Percentiles rank a stretch among this genome's conserved stretches.
Evolutionary conservation across 2,113 vertebrate species (phyloP).

Genomic region (Glareola pratincola): DNA sequence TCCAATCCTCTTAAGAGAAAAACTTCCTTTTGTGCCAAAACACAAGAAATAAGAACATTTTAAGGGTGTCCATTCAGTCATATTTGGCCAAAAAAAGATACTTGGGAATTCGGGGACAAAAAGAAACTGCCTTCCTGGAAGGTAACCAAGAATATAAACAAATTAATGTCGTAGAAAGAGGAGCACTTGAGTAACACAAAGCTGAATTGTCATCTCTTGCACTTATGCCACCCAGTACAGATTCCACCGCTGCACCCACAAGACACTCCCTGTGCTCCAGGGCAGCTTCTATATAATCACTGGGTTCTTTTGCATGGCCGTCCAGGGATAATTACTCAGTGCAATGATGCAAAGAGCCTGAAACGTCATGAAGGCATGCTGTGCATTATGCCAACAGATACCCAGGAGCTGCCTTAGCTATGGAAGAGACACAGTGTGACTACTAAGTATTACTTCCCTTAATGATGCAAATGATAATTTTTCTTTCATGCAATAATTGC

Average conservation of each 20-base stretch:
- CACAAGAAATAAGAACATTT: neutral
- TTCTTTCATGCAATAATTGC: neutral
- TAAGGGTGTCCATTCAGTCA: neutral
- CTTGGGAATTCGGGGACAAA: neutral
- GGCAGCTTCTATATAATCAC: neutral
- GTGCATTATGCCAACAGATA: neutral
- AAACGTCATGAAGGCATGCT: rapidly evolving
- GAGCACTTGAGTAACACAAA: neutral
- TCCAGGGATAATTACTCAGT: neutral
- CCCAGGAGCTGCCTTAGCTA: neutral
- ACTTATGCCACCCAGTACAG: neutral
- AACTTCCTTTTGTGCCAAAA: neutral
- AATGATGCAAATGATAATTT: neutral
- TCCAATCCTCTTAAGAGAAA: neutral
- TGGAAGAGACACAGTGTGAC: too few species aligned
- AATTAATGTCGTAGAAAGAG: neutral
- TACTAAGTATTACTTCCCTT: neutral
- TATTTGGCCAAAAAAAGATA: neutral
- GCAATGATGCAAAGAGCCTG: neutral
- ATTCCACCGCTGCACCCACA: neutral
- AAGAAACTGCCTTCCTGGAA: neutral
- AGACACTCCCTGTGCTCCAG: constrained; percentile 11
- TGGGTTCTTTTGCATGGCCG: neutral
- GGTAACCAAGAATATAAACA: neutral
- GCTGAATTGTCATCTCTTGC: too few species aligned